Evolutionary conservation across 2,888 invertebrate species (phyloP), one percentile per base, ranked within the genome.

Genomic region (Dasypolia templi): DNA sequence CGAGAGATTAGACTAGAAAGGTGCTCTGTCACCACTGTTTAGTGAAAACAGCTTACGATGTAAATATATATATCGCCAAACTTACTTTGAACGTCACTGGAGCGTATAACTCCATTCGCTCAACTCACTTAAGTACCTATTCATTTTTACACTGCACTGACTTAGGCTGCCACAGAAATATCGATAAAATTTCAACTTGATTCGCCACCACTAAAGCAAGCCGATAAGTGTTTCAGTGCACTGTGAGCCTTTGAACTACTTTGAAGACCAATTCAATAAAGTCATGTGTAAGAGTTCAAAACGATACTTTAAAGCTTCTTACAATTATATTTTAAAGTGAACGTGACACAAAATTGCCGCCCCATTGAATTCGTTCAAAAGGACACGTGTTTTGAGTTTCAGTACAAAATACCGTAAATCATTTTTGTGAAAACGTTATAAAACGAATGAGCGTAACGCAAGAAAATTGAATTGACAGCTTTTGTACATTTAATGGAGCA

Each of bases 1-100:
- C 72, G 39, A 79, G 49, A 75, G 51, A 67, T 75, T n/a, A n/a
- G n/a, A 62, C 51, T 69, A 70, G 63, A 71, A 75, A 75, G 55
- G 39, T 68, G 65, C 59, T 67, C 77, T 67, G 79, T 76, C 72
- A 62, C 68, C 56, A 74, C 78, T 79, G 77, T 75, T 80, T 76
- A 79, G 75, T 61, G 72, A 86, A 82, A 79, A 80, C 85, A 82
- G 77, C 81, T 84, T 81, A 65, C 65, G 53, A 87, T 86, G 84
- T 77, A 82, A 86, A 87, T 86, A 75, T 77, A 75, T 77, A 73
- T 79, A 71, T 61, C 59, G 44, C 71, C 42, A 73, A 75, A 79
- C 75, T 78, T 69, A 74, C 75, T 79, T 75, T 74, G 39, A 75
- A 65, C 51, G 64, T 59, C 76, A 74, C 75, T 82, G 67, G 42